These are phyloP conservation scores for Acanthisitta chloris DNA, from an alignment of 2,113 vertebrate genomes.

Conservation along the genomic window DNA sequence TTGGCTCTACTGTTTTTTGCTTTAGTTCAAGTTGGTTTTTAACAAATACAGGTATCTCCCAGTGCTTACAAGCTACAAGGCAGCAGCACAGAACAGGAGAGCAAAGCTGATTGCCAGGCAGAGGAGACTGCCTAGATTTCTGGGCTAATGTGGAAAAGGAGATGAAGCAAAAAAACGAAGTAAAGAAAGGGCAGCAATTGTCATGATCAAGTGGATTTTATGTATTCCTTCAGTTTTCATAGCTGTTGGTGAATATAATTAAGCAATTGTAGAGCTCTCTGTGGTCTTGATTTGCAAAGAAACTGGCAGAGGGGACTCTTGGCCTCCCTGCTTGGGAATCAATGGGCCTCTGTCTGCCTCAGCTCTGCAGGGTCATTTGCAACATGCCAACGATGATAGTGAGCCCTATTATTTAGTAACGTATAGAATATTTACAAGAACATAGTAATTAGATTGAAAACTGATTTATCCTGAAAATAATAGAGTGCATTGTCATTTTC, in stretches of 20 bases:
- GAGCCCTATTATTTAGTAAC: constrained; percentile 1
- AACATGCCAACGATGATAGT: not conserved
- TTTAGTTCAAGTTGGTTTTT: not conserved
- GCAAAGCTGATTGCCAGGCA: not conserved
- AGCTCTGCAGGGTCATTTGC: not conserved
- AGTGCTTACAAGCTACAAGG: not conserved
- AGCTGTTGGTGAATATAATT: not conserved
- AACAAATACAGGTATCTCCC: not conserved
- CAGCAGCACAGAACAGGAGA: not conserved
- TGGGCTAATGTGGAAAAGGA: not conserved
- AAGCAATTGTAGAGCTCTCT: not conserved
- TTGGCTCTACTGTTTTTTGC: not conserved
- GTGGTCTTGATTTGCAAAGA: not conserved
- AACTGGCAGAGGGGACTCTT: not conserved
- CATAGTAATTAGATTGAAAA: not conserved
- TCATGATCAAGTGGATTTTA: not conserved
- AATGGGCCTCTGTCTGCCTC: constrained; percentile 33
- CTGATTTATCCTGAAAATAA: constrained; percentile 22
- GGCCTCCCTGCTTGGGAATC: not conserved
- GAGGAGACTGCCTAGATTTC: not conserved
- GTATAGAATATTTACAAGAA: constrained; percentile 1
- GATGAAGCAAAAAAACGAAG: not conserved
- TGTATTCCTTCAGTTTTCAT: not conserved
- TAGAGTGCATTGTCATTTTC: constrained; percentile 1
- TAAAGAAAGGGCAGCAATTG: not conserved